These are phyloP conservation scores for Epirrhoe tristata DNA, from an alignment of 2,888 invertebrate species.

Conservation along the genomic window DNA sequence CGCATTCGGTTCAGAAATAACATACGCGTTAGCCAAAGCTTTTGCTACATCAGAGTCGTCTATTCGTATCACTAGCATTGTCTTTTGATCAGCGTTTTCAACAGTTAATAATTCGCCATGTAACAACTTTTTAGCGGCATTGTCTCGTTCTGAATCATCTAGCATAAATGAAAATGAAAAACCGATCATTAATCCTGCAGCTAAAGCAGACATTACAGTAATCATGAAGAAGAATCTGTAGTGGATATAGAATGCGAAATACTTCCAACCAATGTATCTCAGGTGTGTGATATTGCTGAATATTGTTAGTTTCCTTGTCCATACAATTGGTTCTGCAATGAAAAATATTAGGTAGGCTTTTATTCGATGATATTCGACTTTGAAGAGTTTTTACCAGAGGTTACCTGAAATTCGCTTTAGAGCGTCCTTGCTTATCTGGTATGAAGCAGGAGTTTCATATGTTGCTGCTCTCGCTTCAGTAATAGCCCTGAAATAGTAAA, in stretches of 20 bases:
- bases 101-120: slow-evolving; percentile 63
- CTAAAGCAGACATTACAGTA: slow-evolving; percentile 63
- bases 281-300: slow-evolving; percentile 49
- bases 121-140: slow-evolving; percentile 45
- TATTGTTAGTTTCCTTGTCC: slow-evolving; percentile 47
- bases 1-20: slow-evolving; percentile 63
- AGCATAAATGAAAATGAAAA: slow-evolving; percentile 56
- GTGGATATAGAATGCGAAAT: slow-evolving; percentile 58
- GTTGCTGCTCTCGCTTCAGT: slow-evolving; percentile 49
- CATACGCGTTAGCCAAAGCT: slow-evolving; percentile 68
- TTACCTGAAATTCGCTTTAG: slow-evolving; percentile 54
- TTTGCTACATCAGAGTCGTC: slow-evolving; percentile 54
- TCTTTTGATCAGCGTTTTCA: slow-evolving; percentile 55
- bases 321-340: slow-evolving; percentile 54
- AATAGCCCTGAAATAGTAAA: slow-evolving; percentile 58
- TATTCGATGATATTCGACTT: neutral
- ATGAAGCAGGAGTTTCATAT: slow-evolving; percentile 32
- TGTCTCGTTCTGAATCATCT: slow-evolving; percentile 47
- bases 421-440: slow-evolving; percentile 45
- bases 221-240: slow-evolving; percentile 56
- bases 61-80: slow-evolving; percentile 61
- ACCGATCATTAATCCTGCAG: slow-evolving; percentile 66
- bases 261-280: slow-evolving; percentile 60
- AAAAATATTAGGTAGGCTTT: slow-evolving; percentile 6
- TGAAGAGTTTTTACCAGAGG: neutral